These are phyloP conservation scores for Latrodectus hesperus DNA, from an alignment of 2,888 invertebrate species.

Conservation along the genomic window DNA sequence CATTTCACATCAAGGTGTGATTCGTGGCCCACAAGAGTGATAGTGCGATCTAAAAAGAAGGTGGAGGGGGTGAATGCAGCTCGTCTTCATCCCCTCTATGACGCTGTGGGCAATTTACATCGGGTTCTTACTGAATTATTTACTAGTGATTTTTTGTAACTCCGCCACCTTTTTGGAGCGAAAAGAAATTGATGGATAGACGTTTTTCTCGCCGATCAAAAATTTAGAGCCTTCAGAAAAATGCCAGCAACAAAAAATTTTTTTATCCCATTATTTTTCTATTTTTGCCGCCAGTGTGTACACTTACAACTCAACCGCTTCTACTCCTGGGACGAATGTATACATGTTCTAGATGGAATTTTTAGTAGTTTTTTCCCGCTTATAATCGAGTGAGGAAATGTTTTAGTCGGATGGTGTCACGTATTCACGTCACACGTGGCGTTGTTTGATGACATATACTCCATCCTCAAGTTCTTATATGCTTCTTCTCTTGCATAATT, in stretches of 20 bases:
- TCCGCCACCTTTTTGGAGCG: conserved; percentile 34
- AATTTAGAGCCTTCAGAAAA: conserved; percentile 54
- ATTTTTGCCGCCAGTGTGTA: conserved; percentile 22
- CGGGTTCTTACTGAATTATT: conserved; percentile 60
- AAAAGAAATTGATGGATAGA: conserved; percentile 64
- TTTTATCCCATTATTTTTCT: conserved; percentile 25
- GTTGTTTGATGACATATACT: conserved; percentile 61
- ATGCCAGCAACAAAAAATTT: conserved; percentile 20
- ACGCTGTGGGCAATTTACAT: conserved; percentile 61
- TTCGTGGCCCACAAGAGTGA: conserved; percentile 59
- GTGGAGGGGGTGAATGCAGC: not conserved
- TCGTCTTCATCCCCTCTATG: not conserved
- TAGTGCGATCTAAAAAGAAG: conserved; percentile 39
- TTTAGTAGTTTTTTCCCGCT: conserved; percentile 32
- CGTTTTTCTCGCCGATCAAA: conserved; percentile 50
- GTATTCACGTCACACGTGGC: conserved; percentile 45
- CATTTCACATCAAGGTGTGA: conserved; percentile 60
- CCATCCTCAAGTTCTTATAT: conserved; percentile 53
- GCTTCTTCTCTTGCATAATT: conserved; percentile 41
- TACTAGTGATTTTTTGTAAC: conserved; percentile 49
- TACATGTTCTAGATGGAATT: conserved; percentile 11
- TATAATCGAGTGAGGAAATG: conserved; percentile 58
- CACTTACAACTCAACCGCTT: conserved; percentile 62
- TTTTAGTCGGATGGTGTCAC: conserved; percentile 54
- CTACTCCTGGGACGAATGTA: conserved; percentile 34